Base-by-base conservation (phyloP, 2,888 invertebrate species). In the Odontocolon sp. region DNA sequence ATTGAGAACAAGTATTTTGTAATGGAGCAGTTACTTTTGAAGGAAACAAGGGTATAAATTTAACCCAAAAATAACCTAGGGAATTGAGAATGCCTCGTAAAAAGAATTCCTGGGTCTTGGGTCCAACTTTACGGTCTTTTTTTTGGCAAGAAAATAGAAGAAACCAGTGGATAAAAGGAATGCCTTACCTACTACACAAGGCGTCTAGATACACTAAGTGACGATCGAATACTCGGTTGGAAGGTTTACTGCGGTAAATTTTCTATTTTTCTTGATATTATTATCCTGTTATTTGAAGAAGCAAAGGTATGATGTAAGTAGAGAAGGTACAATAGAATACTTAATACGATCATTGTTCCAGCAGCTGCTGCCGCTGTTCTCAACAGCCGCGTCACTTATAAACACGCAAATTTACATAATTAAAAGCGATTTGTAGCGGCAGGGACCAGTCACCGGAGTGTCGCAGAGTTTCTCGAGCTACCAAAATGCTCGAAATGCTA, bases 371-470 rank as follows among this genome's bases (percentile, higher is more conserved):
- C 50, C 23, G 36, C 64, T 38, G 50, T 64, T 64, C 18, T 50
- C 16, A 56, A 68, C 73, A 76, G 56, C 59, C 42, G 14, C 36
- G 38, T 47, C 61, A 76, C 72, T 76, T 74, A 77, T 76, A 79
- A 81, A 81, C 80, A 80, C 63, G 47, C 76, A 64, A 79, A 85
- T 84, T 83, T 83, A 77, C 85, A 83, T 84, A 84, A 85, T 82
- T 82, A 81, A 84, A 82, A 81, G 68, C 73, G 79, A 81, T 83
- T 75, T 54, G 69, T 21, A 63, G 23, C 36, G 63, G 59, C 45
- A 54, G 33, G 6, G 47, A 45, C 9, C 3, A 38, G 14, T 8
- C 23, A 52, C 47, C 64, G 18, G 21, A 11, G 57, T 28, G 5
- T 63, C 26, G 21, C 28, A 50, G 31, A 18, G 42, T 31, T 40